Conservation (phyloP, 2,113 vertebrate species). For the Gorsachius goisagi region DNA sequence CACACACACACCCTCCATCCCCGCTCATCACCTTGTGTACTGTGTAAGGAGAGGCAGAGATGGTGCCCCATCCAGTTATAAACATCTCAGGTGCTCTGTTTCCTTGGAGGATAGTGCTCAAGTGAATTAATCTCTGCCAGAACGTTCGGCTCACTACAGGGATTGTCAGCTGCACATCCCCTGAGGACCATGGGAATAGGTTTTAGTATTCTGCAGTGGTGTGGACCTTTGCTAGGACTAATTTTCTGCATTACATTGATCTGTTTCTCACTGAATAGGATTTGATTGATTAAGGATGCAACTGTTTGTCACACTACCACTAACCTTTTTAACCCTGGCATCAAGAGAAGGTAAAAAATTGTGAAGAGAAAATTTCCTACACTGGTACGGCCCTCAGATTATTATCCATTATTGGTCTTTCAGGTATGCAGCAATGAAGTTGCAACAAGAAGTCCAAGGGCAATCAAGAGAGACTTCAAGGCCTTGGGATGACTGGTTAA, state of each 20-base stretch:
- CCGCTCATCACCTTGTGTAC: accelerated
- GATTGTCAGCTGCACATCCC: neutral
- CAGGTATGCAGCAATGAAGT: too few species aligned
- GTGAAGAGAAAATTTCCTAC: too few species aligned
- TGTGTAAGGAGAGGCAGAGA: neutral
- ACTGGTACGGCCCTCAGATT: too few species aligned
- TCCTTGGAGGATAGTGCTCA: neutral
- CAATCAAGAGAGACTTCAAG: too few species aligned
- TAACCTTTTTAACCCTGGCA: neutral
- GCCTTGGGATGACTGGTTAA: too few species aligned
- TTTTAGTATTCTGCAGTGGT: neutral
- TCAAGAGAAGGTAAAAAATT: neutral
- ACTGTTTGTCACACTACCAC: neutral
- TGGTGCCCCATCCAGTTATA: neutral
- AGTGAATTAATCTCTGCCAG: neutral
- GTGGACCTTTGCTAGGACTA: neutral
- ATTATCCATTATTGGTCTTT: too few species aligned
- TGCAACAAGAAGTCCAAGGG: too few species aligned
- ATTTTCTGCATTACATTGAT: neutral
- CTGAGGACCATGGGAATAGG: neutral
- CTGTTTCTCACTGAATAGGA: neutral
- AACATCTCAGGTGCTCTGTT: neutral
- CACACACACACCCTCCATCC: too few species aligned
- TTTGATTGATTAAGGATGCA: neutral
- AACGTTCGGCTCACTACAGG: neutral